Evolutionary conservation across 2,888 invertebrate genomes (phyloP).

Genomic region (Chrysolina oricalcia): DNA sequence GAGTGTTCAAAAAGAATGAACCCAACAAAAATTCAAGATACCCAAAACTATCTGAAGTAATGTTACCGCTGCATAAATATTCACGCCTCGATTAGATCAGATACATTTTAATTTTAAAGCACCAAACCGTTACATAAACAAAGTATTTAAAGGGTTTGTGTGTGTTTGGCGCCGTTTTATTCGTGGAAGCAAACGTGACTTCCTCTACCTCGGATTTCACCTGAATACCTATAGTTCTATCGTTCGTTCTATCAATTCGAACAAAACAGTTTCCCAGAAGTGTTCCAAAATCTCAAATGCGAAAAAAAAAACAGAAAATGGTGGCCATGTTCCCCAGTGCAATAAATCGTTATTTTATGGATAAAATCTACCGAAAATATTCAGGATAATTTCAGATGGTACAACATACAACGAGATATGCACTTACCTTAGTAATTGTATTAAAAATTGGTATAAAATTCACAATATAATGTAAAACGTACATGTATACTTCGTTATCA

Average conservation of each 20-base stretch:
- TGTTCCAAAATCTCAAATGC: neutral
- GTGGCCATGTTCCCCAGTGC: neutral
- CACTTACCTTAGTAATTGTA: slow-evolving; percentile 32
- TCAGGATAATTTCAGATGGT: neutral
- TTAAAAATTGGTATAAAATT: slow-evolving; percentile 1
- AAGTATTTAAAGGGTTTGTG: slow-evolving; percentile 28
- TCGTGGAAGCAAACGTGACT: neutral
- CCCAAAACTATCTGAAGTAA: too few relatives aligned
- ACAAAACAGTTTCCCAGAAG: neutral
- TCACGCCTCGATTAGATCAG: too few relatives aligned
- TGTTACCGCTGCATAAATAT: neutral
- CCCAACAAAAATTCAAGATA: too few relatives aligned
- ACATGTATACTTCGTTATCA: slow-evolving; percentile 63
- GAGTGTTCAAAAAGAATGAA: too few relatives aligned
- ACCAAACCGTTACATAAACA: slow-evolving; percentile 28
- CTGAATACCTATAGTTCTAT: neutral
- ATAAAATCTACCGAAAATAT: neutral
- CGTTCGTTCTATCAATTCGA: neutral
- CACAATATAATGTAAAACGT: slow-evolving; percentile 46
- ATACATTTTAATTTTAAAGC: neutral
- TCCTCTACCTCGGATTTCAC: neutral
- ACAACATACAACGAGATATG: neutral
- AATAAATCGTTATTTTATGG: neutral
- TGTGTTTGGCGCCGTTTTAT: slow-evolving; percentile 6
- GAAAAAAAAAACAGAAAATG: slow-evolving; percentile 11